phyloP scores from a whole-genome alignment of 2,113 vertebrate species.

The Brachyhypopomus occidentalis region DNA sequence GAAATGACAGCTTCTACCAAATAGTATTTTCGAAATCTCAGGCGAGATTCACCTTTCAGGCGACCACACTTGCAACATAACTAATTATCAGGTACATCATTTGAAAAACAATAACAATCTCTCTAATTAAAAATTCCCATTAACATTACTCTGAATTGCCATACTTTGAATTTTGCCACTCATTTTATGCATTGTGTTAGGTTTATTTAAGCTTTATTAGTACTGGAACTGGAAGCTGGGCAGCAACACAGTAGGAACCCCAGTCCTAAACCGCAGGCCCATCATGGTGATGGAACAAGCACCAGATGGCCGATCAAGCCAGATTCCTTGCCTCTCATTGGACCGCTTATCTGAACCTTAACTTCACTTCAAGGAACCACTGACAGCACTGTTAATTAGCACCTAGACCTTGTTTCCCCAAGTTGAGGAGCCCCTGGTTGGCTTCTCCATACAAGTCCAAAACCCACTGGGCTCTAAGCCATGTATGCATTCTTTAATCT shows the following conservation, averaged over 20 bases:
- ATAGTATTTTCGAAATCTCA: neutral
- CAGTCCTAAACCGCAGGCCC: neutral
- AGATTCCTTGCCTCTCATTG: conserved; percentile 59
- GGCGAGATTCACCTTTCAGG: neutral
- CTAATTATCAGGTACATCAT: neutral
- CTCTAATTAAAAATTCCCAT: no score
- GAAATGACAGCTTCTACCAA: neutral
- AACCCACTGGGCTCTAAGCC: conserved; percentile 28
- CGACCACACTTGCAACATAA: neutral
- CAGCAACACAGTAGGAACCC: neutral
- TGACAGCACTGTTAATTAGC: conserved; percentile 78
- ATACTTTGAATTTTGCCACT: neutral
- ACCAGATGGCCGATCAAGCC: conserved; percentile 68
- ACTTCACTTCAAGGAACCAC: conserved; percentile 75
- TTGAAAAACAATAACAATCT: neutral
- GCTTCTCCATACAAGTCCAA: conserved; percentile 11
- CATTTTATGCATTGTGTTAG: neutral
- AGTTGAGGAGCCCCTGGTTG: conserved; percentile 12
- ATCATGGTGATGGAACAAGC: conserved; percentile 61
- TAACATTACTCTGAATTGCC: no score
- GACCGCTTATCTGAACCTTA: conserved; percentile 71
- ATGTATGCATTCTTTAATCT: conserved; percentile 44
- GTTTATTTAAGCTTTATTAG: neutral
- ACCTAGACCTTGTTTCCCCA: conserved; percentile 62
- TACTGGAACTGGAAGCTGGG: neutral